Conservation (phyloP, 2,888 invertebrate species). For the Meteorus colon region DNA sequence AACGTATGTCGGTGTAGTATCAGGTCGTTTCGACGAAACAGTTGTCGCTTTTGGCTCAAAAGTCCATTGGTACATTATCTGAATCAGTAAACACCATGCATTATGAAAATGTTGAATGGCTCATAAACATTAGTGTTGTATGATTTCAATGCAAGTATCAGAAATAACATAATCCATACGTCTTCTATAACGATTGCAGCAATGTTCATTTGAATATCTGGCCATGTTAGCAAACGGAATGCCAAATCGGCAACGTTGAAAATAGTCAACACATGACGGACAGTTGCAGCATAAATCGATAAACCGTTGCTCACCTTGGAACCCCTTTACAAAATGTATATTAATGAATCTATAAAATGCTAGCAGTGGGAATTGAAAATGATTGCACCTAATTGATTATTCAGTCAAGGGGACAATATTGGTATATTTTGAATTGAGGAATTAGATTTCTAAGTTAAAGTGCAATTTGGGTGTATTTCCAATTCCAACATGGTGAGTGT, state of each 20-base stretch:
- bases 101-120: too few relatives aligned
- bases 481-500: too few relatives aligned
- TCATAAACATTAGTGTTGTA: not conserved
- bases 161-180: not conserved
- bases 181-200: not conserved
- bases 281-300: not conserved
- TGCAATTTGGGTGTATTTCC: too few relatives aligned
- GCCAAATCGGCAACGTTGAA: not conserved
- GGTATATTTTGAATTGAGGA: too few relatives aligned
- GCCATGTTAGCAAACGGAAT: not conserved
- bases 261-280: not conserved
- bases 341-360: too few relatives aligned
- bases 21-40: not conserved
- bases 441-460: too few relatives aligned
- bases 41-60: not conserved
- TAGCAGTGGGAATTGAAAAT: too few relatives aligned
- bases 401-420: too few relatives aligned
- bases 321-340: too few relatives aligned
- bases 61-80: not conserved
- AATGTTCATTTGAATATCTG: not conserved
- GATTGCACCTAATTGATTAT: too few relatives aligned
- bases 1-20: too few relatives aligned
- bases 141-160: not conserved
- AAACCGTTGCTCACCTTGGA: too few relatives aligned
- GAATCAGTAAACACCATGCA: not conserved